Evolutionary conservation across 2,797 vertebrate species (phyloP).

Genomic region (Philypnodon macrostomus): DNA sequence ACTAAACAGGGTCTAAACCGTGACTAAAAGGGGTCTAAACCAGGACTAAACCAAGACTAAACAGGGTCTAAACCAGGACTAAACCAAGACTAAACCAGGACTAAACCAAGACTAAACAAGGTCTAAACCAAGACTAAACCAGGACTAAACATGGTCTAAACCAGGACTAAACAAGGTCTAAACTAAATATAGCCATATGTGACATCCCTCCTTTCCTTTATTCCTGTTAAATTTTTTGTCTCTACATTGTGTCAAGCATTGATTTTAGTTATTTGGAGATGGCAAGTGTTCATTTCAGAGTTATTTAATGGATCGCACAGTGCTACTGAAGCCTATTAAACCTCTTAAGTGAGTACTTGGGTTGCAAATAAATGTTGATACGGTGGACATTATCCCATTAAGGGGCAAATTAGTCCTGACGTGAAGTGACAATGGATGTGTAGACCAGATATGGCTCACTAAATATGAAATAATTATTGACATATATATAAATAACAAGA

Average conservation of each 20-base stretch:
- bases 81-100: no score
- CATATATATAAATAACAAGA: no score
- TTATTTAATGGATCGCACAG: conserved; percentile 3
- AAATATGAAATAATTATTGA: conserved; percentile 4
- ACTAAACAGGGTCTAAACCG: no score
- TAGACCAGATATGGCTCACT: background rate
- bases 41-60: no score
- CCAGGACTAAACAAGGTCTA: no score
- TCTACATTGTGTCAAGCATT: background rate
- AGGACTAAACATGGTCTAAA: no score
- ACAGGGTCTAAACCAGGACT: no score
- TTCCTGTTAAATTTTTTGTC: background rate
- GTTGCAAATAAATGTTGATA: conserved; percentile 14
- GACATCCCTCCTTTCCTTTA: no score
- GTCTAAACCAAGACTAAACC: no score
- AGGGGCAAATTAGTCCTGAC: conserved; percentile 12
- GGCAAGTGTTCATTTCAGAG: conserved; percentile 13
- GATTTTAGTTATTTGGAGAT: conserved; percentile 16
- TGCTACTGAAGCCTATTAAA: conserved; percentile 10
- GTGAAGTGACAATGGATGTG: conserved; percentile 15
- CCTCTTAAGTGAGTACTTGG: conserved; percentile 1
- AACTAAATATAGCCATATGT: no score
- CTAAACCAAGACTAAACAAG: no score
- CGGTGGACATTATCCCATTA: background rate
- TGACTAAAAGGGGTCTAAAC: no score